phyloP scores from a whole-genome alignment of 2,888 invertebrate species.

The Ophonus ardosiacus region DNA sequence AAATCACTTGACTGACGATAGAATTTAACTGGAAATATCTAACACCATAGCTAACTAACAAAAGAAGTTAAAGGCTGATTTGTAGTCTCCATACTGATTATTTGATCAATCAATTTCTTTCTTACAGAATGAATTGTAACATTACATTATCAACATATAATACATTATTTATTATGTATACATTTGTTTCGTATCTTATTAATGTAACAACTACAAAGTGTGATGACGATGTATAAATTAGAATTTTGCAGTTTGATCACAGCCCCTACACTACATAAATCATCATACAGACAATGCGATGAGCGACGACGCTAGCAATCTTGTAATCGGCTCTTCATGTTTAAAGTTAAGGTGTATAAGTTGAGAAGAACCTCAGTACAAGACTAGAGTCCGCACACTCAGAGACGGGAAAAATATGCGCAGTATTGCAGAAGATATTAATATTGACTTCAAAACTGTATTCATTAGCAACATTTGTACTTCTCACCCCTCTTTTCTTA shows the following conservation, averaged over 20 bases:
- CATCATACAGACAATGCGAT: constrained; percentile 62
- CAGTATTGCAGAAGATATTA: too few species aligned
- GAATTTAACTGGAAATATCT: constrained; percentile 25
- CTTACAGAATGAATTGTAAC: constrained; percentile 64
- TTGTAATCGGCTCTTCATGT: neutral
- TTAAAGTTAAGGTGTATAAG: neutral
- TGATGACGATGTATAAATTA: constrained; percentile 66
- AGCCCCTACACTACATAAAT: constrained; percentile 70
- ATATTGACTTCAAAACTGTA: too few species aligned
- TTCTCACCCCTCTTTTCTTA: too few species aligned
- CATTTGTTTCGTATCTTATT: constrained; percentile 64
- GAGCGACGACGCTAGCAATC: constrained; percentile 10
- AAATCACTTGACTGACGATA: constrained; percentile 13
- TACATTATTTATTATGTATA: constrained; percentile 66
- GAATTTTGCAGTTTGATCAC: constrained; percentile 68
- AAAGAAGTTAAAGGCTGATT: constrained; percentile 45
- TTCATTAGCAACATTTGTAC: too few species aligned
- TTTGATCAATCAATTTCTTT: constrained; percentile 61
- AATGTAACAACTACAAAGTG: constrained; percentile 64
- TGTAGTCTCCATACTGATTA: constrained; percentile 57
- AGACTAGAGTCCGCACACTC: constrained; percentile 1
- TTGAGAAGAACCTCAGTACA: constrained; percentile 1
- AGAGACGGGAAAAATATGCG: too few species aligned
- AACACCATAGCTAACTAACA: neutral
- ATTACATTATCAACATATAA: constrained; percentile 64